These are phyloP conservation scores for Odontocolon sp. DNA, from an alignment of 2,888 invertebrate genomes.

Conservation along the genomic window DNA sequence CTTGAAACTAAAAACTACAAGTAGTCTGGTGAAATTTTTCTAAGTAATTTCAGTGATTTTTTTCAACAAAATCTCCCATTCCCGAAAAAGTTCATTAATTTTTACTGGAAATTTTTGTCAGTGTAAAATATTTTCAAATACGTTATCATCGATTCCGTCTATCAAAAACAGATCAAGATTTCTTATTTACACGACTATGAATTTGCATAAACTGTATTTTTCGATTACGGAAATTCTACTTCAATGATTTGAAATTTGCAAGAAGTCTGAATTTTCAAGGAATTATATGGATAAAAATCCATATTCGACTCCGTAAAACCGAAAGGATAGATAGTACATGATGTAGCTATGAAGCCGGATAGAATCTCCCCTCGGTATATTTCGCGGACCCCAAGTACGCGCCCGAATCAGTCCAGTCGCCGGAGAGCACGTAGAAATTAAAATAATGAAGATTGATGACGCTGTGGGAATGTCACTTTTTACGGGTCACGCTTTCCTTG, in stretches of 20 bases:
- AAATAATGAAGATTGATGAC: conserved; percentile 70
- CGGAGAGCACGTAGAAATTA: conserved; percentile 62
- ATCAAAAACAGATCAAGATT: too few species aligned
- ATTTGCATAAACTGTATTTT: too few species aligned
- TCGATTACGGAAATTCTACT: not conserved
- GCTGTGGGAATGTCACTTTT: conserved; percentile 61
- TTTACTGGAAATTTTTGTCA: too few species aligned
- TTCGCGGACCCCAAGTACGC: conserved; percentile 44
- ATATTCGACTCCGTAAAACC: not conserved
- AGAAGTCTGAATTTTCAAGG: too few species aligned
- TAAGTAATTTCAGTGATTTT: too few species aligned
- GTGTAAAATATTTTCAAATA: too few species aligned
- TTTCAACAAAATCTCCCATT: too few species aligned
- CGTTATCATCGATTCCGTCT: too few species aligned
- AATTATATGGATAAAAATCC: not conserved
- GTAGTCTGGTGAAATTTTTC: too few species aligned
- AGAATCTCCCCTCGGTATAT: conserved; percentile 56
- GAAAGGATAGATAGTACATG: not conserved
- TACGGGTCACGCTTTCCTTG: conserved; percentile 47
- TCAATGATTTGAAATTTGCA: not conserved
- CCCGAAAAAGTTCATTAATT: too few species aligned
- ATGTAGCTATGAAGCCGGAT: conserved; percentile 48
- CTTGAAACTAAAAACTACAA: not conserved
- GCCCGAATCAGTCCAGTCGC: conserved; percentile 23
- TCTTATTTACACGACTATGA: too few species aligned